phyloP scores from a whole-genome alignment of 2,797 vertebrate genomes.

The Pipistrellus nathusii region DNA sequence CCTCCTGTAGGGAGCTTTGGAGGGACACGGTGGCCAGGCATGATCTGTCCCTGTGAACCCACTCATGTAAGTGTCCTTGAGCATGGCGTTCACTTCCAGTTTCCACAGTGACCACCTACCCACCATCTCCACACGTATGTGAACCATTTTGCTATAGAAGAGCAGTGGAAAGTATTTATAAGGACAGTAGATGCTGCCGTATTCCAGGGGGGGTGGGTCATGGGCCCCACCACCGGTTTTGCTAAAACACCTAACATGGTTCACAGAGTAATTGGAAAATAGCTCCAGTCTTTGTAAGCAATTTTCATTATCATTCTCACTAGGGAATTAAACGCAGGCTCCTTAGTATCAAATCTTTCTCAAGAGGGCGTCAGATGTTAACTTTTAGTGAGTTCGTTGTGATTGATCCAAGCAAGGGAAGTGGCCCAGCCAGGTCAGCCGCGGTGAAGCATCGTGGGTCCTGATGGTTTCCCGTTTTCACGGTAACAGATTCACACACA shows the following conservation, averaged over 20 bases:
- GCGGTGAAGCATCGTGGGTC: background rate
- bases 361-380: slow-evolving; percentile 60
- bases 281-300: background rate
- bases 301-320: background rate
- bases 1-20: background rate
- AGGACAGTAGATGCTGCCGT: background rate
- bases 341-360: slow-evolving; percentile 11
- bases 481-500: slow-evolving; percentile 75
- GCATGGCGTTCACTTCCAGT: background rate
- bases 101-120: background rate
- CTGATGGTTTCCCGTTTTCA: slow-evolving; percentile 64
- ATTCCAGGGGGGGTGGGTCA: background rate
- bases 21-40: background rate
- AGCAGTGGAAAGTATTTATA: background rate
- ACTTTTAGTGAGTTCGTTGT: slow-evolving; percentile 61
- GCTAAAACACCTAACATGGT: background rate
- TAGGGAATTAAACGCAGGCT: background rate
- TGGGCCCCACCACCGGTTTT: background rate
- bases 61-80: background rate
- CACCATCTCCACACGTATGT: background rate
- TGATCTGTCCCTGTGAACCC: background rate
- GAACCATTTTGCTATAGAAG: background rate
- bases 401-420: slow-evolving; percentile 37
- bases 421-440: slow-evolving; percentile 18
- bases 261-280: background rate